Evolutionary conservation across 2,113 vertebrate species (phyloP).

Genomic region (Cheirogaleus medius): DNA sequence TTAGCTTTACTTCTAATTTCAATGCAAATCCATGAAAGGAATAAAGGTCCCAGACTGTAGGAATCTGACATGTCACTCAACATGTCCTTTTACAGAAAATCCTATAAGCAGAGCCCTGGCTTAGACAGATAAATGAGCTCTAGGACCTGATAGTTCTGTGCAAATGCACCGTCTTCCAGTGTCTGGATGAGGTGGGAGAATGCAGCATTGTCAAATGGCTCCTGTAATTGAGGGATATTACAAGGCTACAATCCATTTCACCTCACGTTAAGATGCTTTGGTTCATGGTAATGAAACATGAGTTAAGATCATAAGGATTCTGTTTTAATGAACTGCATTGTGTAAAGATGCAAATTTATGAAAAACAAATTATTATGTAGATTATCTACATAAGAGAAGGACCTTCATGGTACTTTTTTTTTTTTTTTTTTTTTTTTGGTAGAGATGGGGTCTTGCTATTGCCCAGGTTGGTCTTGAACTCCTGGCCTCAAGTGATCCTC

Average conservation of each 20-base stretch:
- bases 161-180: neutral
- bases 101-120: neutral
- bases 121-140: neutral
- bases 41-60: neutral
- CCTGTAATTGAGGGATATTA: neutral
- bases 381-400: neutral
- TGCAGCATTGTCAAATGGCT: neutral
- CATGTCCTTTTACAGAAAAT: neutral
- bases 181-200: neutral
- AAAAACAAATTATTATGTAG: neutral
- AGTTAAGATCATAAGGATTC: neutral
- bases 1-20: conserved; percentile 67
- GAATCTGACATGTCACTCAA: neutral
- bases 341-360: neutral
- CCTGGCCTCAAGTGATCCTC: too few species aligned
- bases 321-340: neutral
- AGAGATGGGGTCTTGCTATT: neutral
- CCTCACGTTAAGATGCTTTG: neutral
- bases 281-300: neutral
- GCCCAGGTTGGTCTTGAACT: too few species aligned
- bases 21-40: conserved; percentile 51
- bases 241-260: neutral
- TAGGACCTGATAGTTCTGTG: neutral
- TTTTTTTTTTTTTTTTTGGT: too few species aligned
- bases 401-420: neutral